Conservation (phyloP, 2,888 invertebrate species). For the Crematogaster levior region DNA sequence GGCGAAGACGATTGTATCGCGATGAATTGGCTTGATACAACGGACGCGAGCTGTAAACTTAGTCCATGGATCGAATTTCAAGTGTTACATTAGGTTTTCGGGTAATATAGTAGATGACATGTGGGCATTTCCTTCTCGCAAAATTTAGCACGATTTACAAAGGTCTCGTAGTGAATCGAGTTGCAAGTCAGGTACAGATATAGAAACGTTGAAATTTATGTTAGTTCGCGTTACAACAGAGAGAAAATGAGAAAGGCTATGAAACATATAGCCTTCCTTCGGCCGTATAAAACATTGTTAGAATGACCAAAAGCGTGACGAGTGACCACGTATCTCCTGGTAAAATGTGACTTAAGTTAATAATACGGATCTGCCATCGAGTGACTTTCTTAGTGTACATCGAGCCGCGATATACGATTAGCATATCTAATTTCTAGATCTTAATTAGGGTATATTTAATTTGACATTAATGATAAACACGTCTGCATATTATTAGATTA, state of each 20-base stretch:
- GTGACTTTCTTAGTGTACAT: not conserved
- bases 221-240: not conserved
- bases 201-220: conserved; percentile 15
- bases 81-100: not conserved
- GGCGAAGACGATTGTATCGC: not conserved
- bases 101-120: not conserved
- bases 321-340: not conserved
- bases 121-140: not conserved
- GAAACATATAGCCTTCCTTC: too few species aligned
- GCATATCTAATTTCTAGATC: conserved; percentile 27
- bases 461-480: conserved; percentile 23
- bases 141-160: conserved; percentile 4
- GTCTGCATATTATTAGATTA: conserved; percentile 6
- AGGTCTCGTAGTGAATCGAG: not conserved
- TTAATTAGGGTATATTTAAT: conserved; percentile 8
- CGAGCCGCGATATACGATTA: not conserved
- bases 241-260: not conserved
- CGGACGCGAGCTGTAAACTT: not conserved
- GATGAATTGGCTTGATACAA: not conserved
- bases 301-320: conserved; percentile 21
- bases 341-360: conserved; percentile 18
- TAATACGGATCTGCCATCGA: not conserved
- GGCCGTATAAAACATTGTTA: not conserved
- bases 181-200: not conserved
- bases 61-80: not conserved